Evolutionary conservation across 2,797 vertebrate genomes (phyloP).

Genomic region (Fundulus diaphanus): DNA sequence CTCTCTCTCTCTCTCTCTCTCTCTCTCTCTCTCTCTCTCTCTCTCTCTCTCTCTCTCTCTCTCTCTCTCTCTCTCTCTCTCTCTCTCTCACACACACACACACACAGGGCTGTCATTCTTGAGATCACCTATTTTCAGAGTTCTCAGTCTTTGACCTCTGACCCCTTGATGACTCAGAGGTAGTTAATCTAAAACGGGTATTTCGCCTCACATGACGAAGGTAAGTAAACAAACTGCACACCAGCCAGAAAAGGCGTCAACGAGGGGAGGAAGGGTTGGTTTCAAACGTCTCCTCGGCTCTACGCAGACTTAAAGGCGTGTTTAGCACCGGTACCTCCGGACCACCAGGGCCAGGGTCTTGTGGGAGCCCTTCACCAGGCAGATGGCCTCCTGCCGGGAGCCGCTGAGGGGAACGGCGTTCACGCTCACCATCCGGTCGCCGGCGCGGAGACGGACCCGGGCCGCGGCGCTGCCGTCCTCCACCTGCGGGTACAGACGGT

Average conservation of each 20-base stretch:
- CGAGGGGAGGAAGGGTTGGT: too few relatives aligned
- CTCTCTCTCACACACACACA: too few relatives aligned
- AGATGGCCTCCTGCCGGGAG: slow-evolving; percentile 90
- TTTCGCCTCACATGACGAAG: neutral
- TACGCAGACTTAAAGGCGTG: neutral
- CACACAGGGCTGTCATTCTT: neutral
- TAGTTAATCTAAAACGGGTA: neutral
- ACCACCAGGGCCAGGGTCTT: slow-evolving; percentile 86
- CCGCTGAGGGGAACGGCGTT: slow-evolving; percentile 86
- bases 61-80: too few relatives aligned
- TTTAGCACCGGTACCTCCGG: slow-evolving; percentile 80
- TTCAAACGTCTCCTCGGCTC: neutral
- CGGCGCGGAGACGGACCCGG: slow-evolving; percentile 81
- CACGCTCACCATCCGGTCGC: slow-evolving; percentile 90
- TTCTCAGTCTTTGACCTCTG: slow-evolving; percentile 21
- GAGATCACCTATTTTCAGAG: neutral
- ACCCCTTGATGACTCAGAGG: slow-evolving; percentile 1
- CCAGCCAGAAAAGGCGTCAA: neutral
- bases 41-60: too few relatives aligned
- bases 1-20: too few relatives aligned
- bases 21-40: too few relatives aligned
- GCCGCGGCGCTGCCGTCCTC: slow-evolving; percentile 88
- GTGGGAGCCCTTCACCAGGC: slow-evolving; percentile 90
- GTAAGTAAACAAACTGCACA: neutral
- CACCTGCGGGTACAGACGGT: slow-evolving; percentile 76